Base-by-base conservation (phyloP, 2,113 vertebrate species). In the Paradisaea rubra region DNA sequence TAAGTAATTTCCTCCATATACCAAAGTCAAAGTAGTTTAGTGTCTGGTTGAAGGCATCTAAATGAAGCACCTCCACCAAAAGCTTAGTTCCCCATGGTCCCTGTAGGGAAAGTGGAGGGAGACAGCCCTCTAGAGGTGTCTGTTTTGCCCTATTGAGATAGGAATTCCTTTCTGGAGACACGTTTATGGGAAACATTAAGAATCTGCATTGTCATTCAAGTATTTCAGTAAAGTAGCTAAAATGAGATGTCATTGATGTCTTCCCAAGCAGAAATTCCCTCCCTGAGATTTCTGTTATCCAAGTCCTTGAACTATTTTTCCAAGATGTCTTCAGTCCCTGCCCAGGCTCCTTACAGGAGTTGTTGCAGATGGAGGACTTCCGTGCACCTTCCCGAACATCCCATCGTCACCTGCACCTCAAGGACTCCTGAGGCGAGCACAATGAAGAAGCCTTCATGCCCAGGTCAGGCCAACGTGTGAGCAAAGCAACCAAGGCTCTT, bases 61-160 rank as follows among this genome's bases (percentile, higher is more conserved):
- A 82, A 80, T 18, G 42, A 88, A 35, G 19, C 1, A 2, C 12
- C 50, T 77, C 53, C 54, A 70, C 16, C 10, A 37, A 76, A 69
- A 91, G 13, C 23, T 88, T 31, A 22, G 37, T 5, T 54, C 45
- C 45, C 79, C 7, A 16, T 42, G 10, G 42, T 63, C 19, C 7
- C 27, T 59, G 42, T 27, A 39, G 83, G 72, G 86, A 90, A 88
- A 59, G 35, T 90, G 64, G 72, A 93, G 30, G 68, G 68, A 93
- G 74, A 61, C 92, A 94, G 92, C 92, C 88, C 88, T 86, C 95
- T 91, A 81, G 88, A 93, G 90, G 85, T 80, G 42, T 61, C 50
- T 88, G 2, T 37, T 95, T 91, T 91, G 88, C 93, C 96, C 92
- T 93, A 1, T 49, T 60, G 53, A 35, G 20, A 28, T 33, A 31